Evolutionary conservation across 2,888 invertebrate species (phyloP).

Genomic region (Trachelus stipa): DNA sequence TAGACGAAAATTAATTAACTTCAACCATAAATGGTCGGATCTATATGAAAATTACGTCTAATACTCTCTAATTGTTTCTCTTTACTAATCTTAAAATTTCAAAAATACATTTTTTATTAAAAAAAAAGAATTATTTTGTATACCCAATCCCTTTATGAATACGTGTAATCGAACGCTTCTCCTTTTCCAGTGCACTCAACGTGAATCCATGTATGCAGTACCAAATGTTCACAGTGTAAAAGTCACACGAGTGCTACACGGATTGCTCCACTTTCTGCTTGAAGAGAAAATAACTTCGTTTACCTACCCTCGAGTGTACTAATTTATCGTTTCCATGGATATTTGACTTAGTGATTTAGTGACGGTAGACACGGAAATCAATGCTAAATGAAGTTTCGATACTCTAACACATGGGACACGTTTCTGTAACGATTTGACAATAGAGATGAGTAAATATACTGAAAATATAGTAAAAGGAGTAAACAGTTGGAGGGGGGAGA

Average conservation of each 20-base stretch:
- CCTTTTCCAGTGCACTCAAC: too few relatives aligned
- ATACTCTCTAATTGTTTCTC: background rate
- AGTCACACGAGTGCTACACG: background rate
- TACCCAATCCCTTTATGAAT: background rate
- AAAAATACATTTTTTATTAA: too few relatives aligned
- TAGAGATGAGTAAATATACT: conserved; percentile 14
- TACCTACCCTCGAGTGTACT: background rate
- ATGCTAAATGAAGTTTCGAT: conserved; percentile 27
- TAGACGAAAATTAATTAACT: background rate
- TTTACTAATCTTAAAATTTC: too few relatives aligned
- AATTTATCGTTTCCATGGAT: background rate
- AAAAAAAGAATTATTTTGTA: too few relatives aligned
- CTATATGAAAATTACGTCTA: background rate
- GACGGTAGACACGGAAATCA: background rate
- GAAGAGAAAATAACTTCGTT: background rate
- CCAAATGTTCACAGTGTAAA: too few relatives aligned
- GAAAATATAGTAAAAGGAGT: conserved; percentile 9
- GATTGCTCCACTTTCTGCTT: background rate
- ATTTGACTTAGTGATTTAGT: background rate
- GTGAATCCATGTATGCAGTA: too few relatives aligned
- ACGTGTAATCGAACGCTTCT: background rate
- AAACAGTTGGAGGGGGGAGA: background rate
- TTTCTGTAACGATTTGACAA: conserved; percentile 32
- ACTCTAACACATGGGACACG: conserved; percentile 33
- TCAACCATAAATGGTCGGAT: background rate